Conservation (phyloP, 2,113 vertebrate genomes). For the Prionailurus bengalensis region DNA sequence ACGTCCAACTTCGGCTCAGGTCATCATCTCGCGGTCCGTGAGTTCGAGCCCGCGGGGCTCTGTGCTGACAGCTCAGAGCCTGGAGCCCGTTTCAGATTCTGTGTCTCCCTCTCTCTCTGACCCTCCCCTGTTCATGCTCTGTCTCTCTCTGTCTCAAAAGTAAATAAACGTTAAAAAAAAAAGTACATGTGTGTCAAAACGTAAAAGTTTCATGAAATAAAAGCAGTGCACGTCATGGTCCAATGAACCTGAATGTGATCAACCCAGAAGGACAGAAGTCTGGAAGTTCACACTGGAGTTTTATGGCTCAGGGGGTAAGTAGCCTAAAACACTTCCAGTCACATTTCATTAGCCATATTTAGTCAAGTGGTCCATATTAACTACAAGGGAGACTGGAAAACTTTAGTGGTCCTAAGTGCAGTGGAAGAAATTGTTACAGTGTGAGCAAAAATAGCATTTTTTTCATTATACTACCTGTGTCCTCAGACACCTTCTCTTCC, state of each 20-base stretch:
- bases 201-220: neutral
- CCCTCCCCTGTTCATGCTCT: no score
- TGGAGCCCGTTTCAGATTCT: no score
- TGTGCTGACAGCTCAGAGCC: no score
- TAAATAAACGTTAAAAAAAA: no score
- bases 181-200: neutral
- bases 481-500: neutral
- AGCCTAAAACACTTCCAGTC: neutral
- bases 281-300: neutral
- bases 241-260: neutral
- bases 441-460: neutral
- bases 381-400: neutral
- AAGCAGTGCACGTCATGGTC: neutral
- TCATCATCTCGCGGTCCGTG: no score
- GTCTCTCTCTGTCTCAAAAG: no score
- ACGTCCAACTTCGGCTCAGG: no score
- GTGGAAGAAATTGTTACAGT: neutral
- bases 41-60: no score
- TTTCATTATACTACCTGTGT: neutral
- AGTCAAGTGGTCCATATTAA: neutral
- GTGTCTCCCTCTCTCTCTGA: no score
- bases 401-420: neutral
- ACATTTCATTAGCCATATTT: neutral
- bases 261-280: neutral
- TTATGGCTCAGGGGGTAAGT: neutral